These are phyloP conservation scores for Otus sunia DNA, from an alignment of 2,113 vertebrate species.

Conservation along the genomic window DNA sequence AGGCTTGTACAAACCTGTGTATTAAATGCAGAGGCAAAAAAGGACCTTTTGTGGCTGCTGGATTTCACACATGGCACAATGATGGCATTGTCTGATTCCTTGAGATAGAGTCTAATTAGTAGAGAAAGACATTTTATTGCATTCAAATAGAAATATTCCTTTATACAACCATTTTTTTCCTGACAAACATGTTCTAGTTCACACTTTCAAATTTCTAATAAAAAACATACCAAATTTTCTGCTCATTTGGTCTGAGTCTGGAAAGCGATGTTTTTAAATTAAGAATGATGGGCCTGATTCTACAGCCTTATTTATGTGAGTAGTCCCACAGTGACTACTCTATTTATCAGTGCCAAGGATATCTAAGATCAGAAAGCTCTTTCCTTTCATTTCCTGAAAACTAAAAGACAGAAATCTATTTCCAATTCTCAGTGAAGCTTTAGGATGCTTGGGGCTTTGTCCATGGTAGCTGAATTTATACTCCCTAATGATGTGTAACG, in stretches of 20 bases:
- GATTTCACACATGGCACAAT: background rate
- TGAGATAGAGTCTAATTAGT: background rate
- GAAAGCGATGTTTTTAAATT: background rate
- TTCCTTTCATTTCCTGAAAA: constrained; percentile 9
- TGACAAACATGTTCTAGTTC: background rate
- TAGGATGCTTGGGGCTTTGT: background rate
- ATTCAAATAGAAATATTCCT: background rate
- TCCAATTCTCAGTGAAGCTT: background rate
- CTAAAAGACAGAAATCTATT: background rate
- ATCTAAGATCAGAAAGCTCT: background rate
- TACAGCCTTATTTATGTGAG: background rate
- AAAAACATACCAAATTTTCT: background rate
- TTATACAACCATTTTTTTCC: background rate
- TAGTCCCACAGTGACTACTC: background rate
- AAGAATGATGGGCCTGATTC: background rate
- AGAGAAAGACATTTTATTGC: background rate
- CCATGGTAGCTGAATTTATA: background rate
- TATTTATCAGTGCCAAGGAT: background rate
- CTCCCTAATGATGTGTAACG: background rate
- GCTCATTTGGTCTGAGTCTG: background rate
- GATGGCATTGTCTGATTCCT: background rate
- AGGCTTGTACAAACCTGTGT: background rate
- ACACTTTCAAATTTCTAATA: background rate
- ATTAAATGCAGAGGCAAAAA: background rate
- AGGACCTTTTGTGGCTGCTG: background rate